Percentiles rank a stretch among this genome's conserved stretches.
Conservation (phyloP, 1,140 invertebrate genomes). For the Metaphire vulgaris region DNA sequence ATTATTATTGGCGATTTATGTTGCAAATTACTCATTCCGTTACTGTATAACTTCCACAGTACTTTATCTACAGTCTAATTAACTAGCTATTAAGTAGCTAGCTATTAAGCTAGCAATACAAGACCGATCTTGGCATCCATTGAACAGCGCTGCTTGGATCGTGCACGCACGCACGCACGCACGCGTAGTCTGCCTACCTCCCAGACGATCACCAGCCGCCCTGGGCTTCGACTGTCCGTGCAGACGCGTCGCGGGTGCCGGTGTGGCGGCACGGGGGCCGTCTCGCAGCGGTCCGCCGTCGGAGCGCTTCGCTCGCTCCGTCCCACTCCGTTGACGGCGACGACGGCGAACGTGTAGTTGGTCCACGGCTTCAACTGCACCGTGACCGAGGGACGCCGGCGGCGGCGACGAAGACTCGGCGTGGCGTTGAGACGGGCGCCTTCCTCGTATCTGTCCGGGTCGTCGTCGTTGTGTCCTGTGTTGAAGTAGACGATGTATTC, state of each 20-base stretch:
- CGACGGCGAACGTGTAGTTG: constrained; percentile 92
- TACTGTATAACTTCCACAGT: no score
- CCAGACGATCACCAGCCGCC: not conserved
- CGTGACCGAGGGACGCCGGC: no score
- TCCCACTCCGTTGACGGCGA: constrained; percentile 90
- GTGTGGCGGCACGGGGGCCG: not conserved
- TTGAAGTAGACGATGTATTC: constrained; percentile 88
- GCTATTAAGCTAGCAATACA: no score
- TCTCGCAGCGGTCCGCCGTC: constrained; percentile 64
- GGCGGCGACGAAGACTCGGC: no score
- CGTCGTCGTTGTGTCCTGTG: constrained; percentile 77
- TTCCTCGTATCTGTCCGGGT: constrained; percentile 62
- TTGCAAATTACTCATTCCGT: no score
- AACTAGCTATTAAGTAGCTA: no score
- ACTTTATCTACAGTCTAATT: no score
- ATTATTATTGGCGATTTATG: no score
- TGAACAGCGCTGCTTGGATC: no score
- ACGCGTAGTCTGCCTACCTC: no score
- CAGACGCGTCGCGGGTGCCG: not conserved
- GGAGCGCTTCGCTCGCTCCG: constrained; percentile 71
- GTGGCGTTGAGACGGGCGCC: not conserved
- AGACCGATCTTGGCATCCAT: no score
- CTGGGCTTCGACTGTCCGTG: not conserved
- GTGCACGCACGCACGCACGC: no score
- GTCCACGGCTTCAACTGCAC: constrained; percentile 64